Conservation (phyloP, 1,140 invertebrate species). For the Sogatella furcifera region DNA sequence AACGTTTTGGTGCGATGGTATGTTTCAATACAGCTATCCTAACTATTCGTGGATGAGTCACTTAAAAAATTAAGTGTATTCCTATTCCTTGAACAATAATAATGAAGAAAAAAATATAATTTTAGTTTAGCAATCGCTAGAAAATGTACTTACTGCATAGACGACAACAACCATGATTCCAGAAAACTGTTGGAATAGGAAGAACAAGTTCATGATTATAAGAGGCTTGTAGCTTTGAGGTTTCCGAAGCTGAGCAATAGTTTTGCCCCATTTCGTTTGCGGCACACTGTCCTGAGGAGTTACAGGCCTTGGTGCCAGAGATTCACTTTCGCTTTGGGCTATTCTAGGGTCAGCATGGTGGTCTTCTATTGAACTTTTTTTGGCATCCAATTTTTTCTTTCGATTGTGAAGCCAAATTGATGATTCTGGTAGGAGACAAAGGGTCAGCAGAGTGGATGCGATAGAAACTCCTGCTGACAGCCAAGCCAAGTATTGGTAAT, state of each 20-base stretch:
- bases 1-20: no score
- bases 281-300: not conserved
- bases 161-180: conserved; percentile 65
- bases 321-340: conserved; percentile 4
- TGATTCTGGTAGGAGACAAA: conserved; percentile 43
- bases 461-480: conserved; percentile 29
- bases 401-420: conserved; percentile 51
- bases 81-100: no score
- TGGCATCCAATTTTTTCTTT: conserved; percentile 40
- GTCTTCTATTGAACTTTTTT: conserved; percentile 2
- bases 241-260: not conserved
- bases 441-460: conserved; percentile 33
- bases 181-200: conserved; percentile 64
- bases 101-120: no score
- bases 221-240: conserved; percentile 40
- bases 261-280: not conserved
- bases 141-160: conserved; percentile 46
- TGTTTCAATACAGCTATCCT: no score
- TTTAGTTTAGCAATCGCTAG: no score
- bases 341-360: conserved; percentile 4
- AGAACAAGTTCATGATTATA: conserved; percentile 48
- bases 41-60: no score
- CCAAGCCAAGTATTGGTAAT: not conserved
- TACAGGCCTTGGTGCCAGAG: conserved; percentile 1
- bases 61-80: no score